phyloP scores from a whole-genome alignment of 2,113 vertebrate genomes.

The Jacana jacana region DNA sequence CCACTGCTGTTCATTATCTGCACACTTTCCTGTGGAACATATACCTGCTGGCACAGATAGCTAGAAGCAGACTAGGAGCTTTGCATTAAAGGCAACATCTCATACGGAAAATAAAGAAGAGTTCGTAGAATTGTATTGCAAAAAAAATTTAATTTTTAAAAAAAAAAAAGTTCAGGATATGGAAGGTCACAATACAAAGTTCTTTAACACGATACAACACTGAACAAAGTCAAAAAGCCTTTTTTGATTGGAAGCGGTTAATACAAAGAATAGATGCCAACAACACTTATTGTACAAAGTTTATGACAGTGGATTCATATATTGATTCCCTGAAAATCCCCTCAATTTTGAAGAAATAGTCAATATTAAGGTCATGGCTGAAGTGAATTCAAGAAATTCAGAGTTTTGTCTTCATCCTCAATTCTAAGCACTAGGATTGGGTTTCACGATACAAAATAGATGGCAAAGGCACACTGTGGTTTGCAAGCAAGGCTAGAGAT shows the following conservation, averaged over 20 bases:
- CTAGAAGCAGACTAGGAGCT: not conserved
- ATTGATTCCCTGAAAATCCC: slow-evolving; percentile 2
- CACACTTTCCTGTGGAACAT: not conserved
- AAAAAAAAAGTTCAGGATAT: not conserved
- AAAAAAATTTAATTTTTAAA: slow-evolving; percentile 69
- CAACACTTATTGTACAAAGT: slow-evolving; percentile 5
- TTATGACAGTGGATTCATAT: not conserved
- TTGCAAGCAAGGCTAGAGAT: slow-evolving; percentile 15
- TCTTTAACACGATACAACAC: slow-evolving; percentile 32
- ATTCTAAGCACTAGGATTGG: not conserved
- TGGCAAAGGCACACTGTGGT: slow-evolving; percentile 59
- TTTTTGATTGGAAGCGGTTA: slow-evolving; percentile 7
- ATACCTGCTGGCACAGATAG: not conserved
- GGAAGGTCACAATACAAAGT: slow-evolving; percentile 49
- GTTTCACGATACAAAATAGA: not conserved
- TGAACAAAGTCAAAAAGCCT: slow-evolving; percentile 37
- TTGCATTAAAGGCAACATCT: not conserved
- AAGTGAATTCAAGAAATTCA: not conserved
- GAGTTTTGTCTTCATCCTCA: not conserved
- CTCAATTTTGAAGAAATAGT: not conserved
- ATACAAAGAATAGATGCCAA: slow-evolving; percentile 44
- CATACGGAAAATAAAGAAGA: slow-evolving; percentile 30
- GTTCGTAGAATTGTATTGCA: slow-evolving; percentile 53
- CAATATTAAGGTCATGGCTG: slow-evolving; percentile 17
- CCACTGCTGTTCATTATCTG: not conserved